Base-by-base conservation (phyloP, 2,797 vertebrate genomes). In the Tokudaia muenninki region DNA sequence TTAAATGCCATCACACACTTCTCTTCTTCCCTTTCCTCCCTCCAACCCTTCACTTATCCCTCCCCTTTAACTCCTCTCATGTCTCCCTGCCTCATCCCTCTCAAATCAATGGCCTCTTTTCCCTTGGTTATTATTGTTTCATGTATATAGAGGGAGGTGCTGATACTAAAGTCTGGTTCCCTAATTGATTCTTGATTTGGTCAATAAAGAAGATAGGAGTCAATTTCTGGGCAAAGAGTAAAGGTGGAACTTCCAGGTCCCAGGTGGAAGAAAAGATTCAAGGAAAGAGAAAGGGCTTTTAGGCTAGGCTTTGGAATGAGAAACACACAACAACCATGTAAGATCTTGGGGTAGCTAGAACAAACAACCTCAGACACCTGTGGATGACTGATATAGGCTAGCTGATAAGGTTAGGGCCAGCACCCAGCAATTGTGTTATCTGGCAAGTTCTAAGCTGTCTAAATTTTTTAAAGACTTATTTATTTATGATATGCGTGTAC, bases 321-420 rank as follows among this genome's bases (percentile, higher is more conserved):
- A 37, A 37, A n/a, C n/a, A 16, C 14, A 4, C 3, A 21, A 72
- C 19, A 37, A 37, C n/a, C 70, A 72, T 21, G 17, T 72, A 22
- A 37, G 8, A 72, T 72, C 17, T 37, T 72, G 70, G 19, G 67
- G 34, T 17, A 70, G 67, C 34, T n/a, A 70, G 67, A 70, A 70
- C 34, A 2, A 4, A 29, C 0, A 12, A 24, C 63, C 29, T 31
- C 63, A 0, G 63, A 4, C 29, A 31, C 29, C 12, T 4, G 29
- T 65, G 29, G 6, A 37, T n/a, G n/a, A n/a, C 70, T 72, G n/a
- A 37, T 37, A 72, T 21, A 72, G 70, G 34, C 17, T 72, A 21
- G 34, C 34, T 72, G 34, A 9, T n/a, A 72, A 34, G 67, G 70
- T 72, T 72, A 72, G n/a, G n/a, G n/a, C n/a, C 70, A 37, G n/a